Evolutionary conservation across 92 coral and sea anemone species (phyloP).

Genomic region (Nematostella vectensis): DNA sequence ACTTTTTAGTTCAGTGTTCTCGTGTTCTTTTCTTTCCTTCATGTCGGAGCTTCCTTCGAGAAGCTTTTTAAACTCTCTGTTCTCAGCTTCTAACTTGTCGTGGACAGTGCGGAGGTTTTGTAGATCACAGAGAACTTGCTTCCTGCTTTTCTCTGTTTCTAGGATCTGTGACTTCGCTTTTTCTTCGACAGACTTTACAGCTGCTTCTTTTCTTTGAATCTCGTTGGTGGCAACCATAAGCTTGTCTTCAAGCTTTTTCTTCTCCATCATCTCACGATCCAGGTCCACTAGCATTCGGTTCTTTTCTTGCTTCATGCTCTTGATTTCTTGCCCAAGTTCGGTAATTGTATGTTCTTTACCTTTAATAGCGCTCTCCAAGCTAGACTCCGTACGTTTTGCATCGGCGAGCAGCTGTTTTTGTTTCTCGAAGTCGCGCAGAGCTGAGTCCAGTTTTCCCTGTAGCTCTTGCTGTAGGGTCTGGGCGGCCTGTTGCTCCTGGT

Average conservation of each 20-base stretch:
- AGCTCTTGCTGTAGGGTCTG: slow-evolving; percentile 39
- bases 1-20: slow-evolving; percentile 14
- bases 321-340: slow-evolving; percentile 33
- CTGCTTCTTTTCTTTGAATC: slow-evolving; percentile 31
- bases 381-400: slow-evolving; percentile 23
- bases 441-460: slow-evolving; percentile 25
- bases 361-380: slow-evolving; percentile 34
- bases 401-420: slow-evolving; percentile 39
- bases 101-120: slow-evolving; percentile 31
- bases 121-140: slow-evolving; percentile 45
- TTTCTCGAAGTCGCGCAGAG: slow-evolving; percentile 19
- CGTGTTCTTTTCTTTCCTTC: slow-evolving; percentile 40
- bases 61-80: slow-evolving; percentile 34
- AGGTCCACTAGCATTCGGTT: slow-evolving; percentile 33
- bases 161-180: slow-evolving; percentile 22
- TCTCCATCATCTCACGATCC: slow-evolving; percentile 33
- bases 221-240: slow-evolving; percentile 23
- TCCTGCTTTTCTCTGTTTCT: slow-evolving; percentile 32
- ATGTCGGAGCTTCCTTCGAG: slow-evolving; percentile 4
- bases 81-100: slow-evolving; percentile 26
- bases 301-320: slow-evolving; percentile 48
- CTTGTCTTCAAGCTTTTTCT: slow-evolving; percentile 42
- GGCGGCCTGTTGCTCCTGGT: slow-evolving; percentile 44
- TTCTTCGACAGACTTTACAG: slow-evolving; percentile 31
- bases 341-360: slow-evolving; percentile 40